Evolutionary conservation across 2,797 vertebrate genomes (phyloP).

Genomic region (Miichthys miiuy): DNA sequence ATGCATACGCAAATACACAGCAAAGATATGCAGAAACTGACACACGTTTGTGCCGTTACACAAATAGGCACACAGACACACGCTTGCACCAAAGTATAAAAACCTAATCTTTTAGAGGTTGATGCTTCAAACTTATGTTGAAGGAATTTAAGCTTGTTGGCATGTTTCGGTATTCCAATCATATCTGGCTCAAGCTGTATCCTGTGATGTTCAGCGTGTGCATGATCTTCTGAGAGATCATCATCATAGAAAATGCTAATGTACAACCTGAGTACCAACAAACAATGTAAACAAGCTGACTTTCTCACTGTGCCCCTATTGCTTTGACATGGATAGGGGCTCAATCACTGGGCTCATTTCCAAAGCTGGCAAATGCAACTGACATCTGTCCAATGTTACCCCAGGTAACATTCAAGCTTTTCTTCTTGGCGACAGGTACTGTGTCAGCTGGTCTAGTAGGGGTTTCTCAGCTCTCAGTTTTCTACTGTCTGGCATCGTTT

Average conservation of each 20-base stretch:
- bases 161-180: neutral
- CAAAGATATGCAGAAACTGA: neutral
- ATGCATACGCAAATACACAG: too few species aligned
- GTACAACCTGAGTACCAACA: conserved; percentile 16
- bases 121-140: neutral
- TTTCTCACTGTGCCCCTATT: conserved; percentile 20
- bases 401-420: conserved; percentile 29
- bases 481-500: conserved; percentile 27
- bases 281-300: conserved; percentile 32
- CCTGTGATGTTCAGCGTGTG: neutral
- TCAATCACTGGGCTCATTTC: conserved; percentile 34
- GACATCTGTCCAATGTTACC: conserved; percentile 52
- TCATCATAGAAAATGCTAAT: conserved; percentile 27
- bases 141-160: neutral
- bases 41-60: neutral
- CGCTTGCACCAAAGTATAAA: neutral
- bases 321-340: conserved; percentile 42
- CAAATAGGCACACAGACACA: neutral
- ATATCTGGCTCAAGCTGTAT: neutral
- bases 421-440: conserved; percentile 46
- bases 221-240: conserved; percentile 10
- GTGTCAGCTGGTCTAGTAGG: conserved; percentile 41
- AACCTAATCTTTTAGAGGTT: neutral
- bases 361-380: conserved; percentile 34
- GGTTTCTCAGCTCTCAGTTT: conserved; percentile 18